Evolutionary conservation across 1,140 invertebrate genomes (phyloP).

Genomic region (Conus betulinus): DNA sequence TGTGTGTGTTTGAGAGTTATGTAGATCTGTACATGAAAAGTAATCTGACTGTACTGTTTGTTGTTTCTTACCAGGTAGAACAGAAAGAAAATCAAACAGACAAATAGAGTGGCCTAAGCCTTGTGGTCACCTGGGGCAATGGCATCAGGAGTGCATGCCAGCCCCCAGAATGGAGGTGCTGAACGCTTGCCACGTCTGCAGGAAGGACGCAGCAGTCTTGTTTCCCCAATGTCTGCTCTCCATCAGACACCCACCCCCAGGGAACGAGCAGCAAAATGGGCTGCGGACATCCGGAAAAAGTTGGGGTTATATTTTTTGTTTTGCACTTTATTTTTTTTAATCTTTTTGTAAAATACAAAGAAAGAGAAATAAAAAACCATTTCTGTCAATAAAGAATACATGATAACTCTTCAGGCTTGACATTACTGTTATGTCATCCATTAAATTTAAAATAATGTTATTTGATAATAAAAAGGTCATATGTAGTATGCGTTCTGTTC

Average conservation of each 20-base stretch:
- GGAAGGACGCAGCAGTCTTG: conserved; percentile 61
- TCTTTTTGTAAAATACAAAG: background rate
- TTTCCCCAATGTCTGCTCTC: conserved; percentile 48
- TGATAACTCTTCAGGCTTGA: conserved; percentile 12
- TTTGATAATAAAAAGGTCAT: too few relatives aligned
- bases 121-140: background rate
- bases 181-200: conserved; percentile 49
- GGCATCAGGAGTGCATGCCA: conserved; percentile 27
- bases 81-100: background rate
- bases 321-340: background rate
- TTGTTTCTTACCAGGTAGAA: background rate
- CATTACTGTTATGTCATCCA: background rate
- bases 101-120: background rate
- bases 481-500: too few relatives aligned
- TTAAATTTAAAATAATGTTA: too few relatives aligned
- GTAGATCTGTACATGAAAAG: too few relatives aligned
- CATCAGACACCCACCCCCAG: conserved; percentile 47
- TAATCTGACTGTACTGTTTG: too few relatives aligned
- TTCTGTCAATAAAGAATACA: conserved; percentile 15
- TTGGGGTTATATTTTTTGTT: conserved; percentile 29
- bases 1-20: too few relatives aligned
- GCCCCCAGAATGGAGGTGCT: background rate
- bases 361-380: background rate
- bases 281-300: conserved; percentile 60
- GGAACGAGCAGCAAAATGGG: conserved; percentile 63